Conservation (phyloP, 2,888 invertebrate species). For the Noctua comes region DNA sequence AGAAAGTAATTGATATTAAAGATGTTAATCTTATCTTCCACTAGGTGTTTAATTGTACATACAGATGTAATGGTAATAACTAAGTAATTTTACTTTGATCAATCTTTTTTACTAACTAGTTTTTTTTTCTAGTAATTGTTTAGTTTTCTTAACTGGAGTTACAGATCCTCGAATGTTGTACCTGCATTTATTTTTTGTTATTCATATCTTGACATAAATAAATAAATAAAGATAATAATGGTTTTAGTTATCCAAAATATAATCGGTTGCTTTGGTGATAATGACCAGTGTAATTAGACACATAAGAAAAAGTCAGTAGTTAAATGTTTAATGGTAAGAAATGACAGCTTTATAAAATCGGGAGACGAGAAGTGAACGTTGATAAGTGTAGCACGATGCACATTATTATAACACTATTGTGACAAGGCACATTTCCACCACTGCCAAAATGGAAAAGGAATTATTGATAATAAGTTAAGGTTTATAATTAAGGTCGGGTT, state of each 20-base stretch:
- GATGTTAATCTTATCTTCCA: slow-evolving; percentile 90
- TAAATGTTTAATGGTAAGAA: slow-evolving; percentile 86
- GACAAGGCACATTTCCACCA: slow-evolving; percentile 91
- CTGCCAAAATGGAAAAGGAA: slow-evolving; percentile 86
- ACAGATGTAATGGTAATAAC: slow-evolving; percentile 74
- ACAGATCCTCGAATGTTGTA: slow-evolving; percentile 90
- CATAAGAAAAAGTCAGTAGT: slow-evolving; percentile 88
- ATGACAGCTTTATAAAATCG: slow-evolving; percentile 88
- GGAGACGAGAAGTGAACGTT: slow-evolving; percentile 80
- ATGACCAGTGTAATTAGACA: slow-evolving; percentile 82
- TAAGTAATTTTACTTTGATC: slow-evolving; percentile 83
- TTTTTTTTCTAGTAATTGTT: slow-evolving; percentile 88
- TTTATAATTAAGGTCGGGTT: slow-evolving; percentile 85
- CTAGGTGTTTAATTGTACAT: slow-evolving; percentile 87
- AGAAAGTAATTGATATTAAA: slow-evolving; percentile 88
- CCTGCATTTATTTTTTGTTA: slow-evolving; percentile 90
- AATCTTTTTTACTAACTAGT: slow-evolving; percentile 81
- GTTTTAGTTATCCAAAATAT: slow-evolving; percentile 83
- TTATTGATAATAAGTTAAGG: slow-evolving; percentile 76
- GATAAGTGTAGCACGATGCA: slow-evolving; percentile 77
- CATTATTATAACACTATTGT: slow-evolving; percentile 75
- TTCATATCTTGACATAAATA: slow-evolving; percentile 89
- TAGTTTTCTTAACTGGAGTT: slow-evolving; percentile 89
- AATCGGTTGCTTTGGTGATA: slow-evolving; percentile 84
- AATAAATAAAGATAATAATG: slow-evolving; percentile 87